These are phyloP conservation scores for Hydrozoanthus gracilis DNA, from an alignment of 92 coral and sea anemone genomes.

Conservation along the genomic window DNA sequence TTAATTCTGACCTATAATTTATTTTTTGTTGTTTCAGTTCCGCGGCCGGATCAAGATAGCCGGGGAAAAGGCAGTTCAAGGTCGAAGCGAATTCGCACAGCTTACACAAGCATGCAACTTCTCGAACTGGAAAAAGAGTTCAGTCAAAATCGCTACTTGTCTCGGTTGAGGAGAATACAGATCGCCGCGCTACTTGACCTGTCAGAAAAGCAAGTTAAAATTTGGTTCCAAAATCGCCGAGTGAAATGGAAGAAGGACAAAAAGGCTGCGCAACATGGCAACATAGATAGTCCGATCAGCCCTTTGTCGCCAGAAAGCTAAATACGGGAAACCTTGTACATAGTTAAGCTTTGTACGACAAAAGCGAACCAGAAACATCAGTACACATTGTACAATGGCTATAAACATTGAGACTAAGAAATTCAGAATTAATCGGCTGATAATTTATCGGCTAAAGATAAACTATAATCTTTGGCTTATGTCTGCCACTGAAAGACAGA, in stretches of 20 bases:
- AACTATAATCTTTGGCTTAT: slow-evolving; percentile 39
- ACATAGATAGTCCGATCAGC: slow-evolving; percentile 58
- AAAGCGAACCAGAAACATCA: slow-evolving; percentile 46
- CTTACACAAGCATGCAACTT: slow-evolving; percentile 96
- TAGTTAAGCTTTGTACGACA: neutral
- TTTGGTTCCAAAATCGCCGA: slow-evolving; percentile 99
- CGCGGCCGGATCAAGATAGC: slow-evolving; percentile 81
- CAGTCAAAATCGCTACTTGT: slow-evolving; percentile 96
- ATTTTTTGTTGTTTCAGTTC: slow-evolving; percentile 52
- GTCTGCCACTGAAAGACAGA: slow-evolving; percentile 1
- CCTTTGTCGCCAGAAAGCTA: slow-evolving; percentile 79
- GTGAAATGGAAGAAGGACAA: slow-evolving; percentile 99
- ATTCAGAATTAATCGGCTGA: slow-evolving; percentile 62
- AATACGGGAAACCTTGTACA: neutral
- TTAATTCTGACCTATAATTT: slow-evolving; percentile 26
- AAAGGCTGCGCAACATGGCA: slow-evolving; percentile 87
- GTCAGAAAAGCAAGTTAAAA: slow-evolving; percentile 98
- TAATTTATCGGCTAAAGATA: slow-evolving; percentile 56
- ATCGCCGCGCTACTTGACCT: slow-evolving; percentile 95
- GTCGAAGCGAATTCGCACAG: slow-evolving; percentile 95
- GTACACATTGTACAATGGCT: slow-evolving; percentile 51
- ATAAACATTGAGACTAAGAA: slow-evolving; percentile 40
- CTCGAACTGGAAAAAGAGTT: slow-evolving; percentile 95
- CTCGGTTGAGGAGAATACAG: slow-evolving; percentile 94
- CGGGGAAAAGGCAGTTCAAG: slow-evolving; percentile 83